Evolutionary conservation across 2,113 vertebrate genomes (phyloP).

Genomic region (Zosterops japonicus): DNA sequence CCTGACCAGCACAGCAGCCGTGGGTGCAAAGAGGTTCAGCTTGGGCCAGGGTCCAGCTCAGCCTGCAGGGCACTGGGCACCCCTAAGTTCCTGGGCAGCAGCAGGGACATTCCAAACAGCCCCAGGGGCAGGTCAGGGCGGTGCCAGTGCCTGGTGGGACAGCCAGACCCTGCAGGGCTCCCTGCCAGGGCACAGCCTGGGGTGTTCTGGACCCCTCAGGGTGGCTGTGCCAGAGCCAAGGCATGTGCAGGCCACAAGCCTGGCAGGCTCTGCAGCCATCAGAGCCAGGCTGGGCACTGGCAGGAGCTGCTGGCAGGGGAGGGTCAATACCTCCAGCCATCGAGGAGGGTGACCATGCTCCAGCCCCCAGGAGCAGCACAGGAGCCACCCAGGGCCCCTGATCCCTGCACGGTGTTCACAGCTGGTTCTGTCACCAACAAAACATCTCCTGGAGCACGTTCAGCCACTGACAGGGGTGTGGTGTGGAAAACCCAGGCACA

Average conservation of each 20-base stretch:
- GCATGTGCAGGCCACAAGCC: not conserved
- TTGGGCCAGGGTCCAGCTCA: not conserved
- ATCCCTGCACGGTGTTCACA: not conserved
- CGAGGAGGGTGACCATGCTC: not conserved
- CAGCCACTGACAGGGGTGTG: rapidly evolving
- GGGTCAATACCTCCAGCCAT: not conserved
- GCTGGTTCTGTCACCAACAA: not conserved
- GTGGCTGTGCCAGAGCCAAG: not conserved
- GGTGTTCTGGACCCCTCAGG: not conserved
- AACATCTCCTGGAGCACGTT: rapidly evolving
- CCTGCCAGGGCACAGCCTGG: not conserved
- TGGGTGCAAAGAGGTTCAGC: not conserved
- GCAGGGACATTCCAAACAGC: not conserved
- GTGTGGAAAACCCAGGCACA: not conserved
- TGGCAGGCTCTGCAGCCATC: not conserved
- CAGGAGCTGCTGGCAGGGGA: not conserved
- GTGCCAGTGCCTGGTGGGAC: rapidly evolving
- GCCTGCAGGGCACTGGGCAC: not conserved
- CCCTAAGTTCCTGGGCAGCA: not conserved
- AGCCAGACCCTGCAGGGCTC: not conserved
- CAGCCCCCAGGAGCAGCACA: not conserved
- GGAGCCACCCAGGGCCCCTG: too few relatives aligned
- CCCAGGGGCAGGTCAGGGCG: not conserved
- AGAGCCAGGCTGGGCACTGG: not conserved
- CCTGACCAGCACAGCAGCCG: not conserved